Evolutionary conservation across 2,113 vertebrate genomes (phyloP).

Genomic region (Bettongia penicillata): DNA sequence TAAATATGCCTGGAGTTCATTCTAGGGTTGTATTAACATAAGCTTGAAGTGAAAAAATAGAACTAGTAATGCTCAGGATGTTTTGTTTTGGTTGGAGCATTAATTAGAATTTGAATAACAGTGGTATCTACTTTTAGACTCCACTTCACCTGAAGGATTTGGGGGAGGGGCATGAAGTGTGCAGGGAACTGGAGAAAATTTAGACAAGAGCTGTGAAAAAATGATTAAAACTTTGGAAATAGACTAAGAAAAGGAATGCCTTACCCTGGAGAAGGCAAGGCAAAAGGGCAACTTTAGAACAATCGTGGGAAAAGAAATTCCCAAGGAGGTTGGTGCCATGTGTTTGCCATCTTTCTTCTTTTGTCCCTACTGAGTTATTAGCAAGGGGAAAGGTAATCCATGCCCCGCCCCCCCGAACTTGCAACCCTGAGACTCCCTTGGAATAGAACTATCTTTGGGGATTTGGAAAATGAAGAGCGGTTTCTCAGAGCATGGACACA

Average conservation of each 20-base stretch:
- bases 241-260: neutral
- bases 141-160: neutral
- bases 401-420: neutral
- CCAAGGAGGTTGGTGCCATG: neutral
- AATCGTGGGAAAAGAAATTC: neutral
- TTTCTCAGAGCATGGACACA: fast-evolving
- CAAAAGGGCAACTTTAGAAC: neutral
- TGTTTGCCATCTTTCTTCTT: neutral
- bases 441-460: neutral
- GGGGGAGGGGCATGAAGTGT: neutral
- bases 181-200: neutral
- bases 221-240: neutral
- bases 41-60: neutral
- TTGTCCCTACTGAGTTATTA: neutral
- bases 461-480: neutral
- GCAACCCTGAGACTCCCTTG: too few relatives aligned
- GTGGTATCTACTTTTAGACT: neutral
- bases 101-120: neutral
- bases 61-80: neutral
- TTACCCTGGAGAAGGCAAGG: neutral
- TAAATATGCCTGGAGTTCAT: neutral
- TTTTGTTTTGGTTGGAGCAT: neutral
- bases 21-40: neutral
- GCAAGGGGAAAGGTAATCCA: neutral
- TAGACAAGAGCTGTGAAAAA: neutral